A percentile compares a stretch with the other conserved stretches of the same genome.
These are phyloP conservation scores for Fragum sueziense DNA, from an alignment of 2,888 invertebrate species.

Conservation along the genomic window DNA sequence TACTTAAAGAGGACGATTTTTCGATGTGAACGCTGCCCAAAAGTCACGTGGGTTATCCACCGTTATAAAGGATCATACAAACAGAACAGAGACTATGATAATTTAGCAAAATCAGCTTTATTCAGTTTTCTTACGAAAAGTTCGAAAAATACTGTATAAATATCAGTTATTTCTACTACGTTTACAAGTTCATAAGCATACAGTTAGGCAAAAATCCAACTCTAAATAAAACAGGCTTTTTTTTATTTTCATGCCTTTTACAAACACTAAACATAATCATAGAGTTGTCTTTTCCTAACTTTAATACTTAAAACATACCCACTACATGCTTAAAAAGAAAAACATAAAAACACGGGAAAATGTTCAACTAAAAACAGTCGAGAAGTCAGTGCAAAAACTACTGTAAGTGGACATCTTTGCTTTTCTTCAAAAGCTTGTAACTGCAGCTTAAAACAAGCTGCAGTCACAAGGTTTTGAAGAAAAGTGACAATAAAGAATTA, in stretches of 20 bases:
- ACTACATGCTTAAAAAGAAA: neutral
- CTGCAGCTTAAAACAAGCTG: too few relatives aligned
- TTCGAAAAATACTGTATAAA: constrained; percentile 21
- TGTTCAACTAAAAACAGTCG: too few relatives aligned
- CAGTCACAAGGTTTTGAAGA: too few relatives aligned
- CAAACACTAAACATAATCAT: neutral
- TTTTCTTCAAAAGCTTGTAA: too few relatives aligned
- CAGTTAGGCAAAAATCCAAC: neutral
- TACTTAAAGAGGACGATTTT: too few relatives aligned
- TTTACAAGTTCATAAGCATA: constrained; percentile 5
- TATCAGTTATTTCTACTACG: constrained; percentile 19
- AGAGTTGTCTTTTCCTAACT: neutral
- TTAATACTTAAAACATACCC: neutral
- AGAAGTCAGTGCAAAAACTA: too few relatives aligned
- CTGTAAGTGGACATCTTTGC: too few relatives aligned
- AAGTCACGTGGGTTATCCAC: too few relatives aligned
- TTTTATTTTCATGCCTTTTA: neutral
- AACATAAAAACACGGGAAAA: neutral
- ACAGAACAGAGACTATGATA: too few relatives aligned
- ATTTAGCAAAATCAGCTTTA: constrained; percentile 20
- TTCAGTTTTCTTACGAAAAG: constrained; percentile 20
- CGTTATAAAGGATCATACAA: too few relatives aligned
- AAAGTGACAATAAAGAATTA: too few relatives aligned
- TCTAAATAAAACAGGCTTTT: neutral
- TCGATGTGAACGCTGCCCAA: too few relatives aligned